Percentiles rank a stretch among this genome's conserved stretches.
phyloP scores from a whole-genome alignment of 1,140 invertebrate species.

The Drosophila yakuba region DNA sequence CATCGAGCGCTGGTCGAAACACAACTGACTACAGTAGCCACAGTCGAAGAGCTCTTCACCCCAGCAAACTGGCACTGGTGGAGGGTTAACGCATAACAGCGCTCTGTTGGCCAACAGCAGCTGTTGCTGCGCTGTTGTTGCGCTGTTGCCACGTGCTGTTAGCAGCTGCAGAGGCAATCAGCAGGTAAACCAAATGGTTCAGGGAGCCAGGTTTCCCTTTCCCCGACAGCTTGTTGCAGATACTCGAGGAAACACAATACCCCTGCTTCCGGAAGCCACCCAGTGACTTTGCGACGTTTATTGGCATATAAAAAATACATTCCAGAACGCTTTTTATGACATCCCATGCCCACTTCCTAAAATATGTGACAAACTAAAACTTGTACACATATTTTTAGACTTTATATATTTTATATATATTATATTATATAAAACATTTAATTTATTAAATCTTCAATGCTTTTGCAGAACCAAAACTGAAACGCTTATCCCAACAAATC shows the following conservation, averaged over 20 bases:
- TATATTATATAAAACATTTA: too few species aligned
- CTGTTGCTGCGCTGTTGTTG: conserved; percentile 27
- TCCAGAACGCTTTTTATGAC: background rate
- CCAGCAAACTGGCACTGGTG: background rate
- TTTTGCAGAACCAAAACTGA: too few species aligned
- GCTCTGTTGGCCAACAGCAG: conserved; percentile 23
- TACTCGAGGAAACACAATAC: conserved; percentile 37
- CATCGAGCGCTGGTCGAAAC: conserved; percentile 31
- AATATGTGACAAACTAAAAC: background rate
- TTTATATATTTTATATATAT: too few species aligned
- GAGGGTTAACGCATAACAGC: conserved; percentile 14
- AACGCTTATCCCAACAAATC: too few species aligned
- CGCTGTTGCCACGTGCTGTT: conserved; percentile 53
- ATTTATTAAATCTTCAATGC: too few species aligned
- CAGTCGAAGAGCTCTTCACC: conserved; percentile 6
- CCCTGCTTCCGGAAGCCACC: conserved; percentile 29
- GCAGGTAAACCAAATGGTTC: conserved; percentile 38
- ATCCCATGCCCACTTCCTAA: background rate
- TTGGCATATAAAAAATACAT: background rate
- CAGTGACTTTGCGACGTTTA: background rate
- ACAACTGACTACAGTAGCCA: conserved; percentile 25
- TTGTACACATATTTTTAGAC: background rate
- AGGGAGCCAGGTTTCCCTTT: background rate
- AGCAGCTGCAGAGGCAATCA: conserved; percentile 51
- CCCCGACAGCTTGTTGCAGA: conserved; percentile 45